A percentile compares a stretch with the other conserved stretches of the same genome.
Conservation (phyloP, 1,140 invertebrate genomes). For the Hyles euphorbiae region DNA sequence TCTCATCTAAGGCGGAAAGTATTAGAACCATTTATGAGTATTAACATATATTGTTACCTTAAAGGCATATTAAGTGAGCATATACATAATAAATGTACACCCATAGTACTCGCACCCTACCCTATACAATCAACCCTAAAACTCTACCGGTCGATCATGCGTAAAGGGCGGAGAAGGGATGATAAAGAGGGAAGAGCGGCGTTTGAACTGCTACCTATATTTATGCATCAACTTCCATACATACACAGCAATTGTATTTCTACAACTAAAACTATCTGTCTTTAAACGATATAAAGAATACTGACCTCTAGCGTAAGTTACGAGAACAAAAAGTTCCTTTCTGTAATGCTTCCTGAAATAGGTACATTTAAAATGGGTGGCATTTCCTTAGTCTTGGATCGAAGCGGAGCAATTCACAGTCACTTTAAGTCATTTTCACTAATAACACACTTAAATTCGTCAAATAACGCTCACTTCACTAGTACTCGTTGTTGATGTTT, state of each 20-base stretch:
- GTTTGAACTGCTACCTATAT: slow-evolving; percentile 54
- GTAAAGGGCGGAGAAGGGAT: slow-evolving; percentile 73
- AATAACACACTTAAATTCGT: slow-evolving; percentile 40
- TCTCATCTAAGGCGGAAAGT: too few relatives aligned
- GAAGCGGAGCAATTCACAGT: slow-evolving; percentile 53
- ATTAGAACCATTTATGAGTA: too few relatives aligned
- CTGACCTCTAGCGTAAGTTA: slow-evolving; percentile 73
- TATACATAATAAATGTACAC: slow-evolving; percentile 15
- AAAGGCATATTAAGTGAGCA: neutral
- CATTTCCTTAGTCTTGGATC: slow-evolving; percentile 64
- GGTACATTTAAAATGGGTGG: slow-evolving; percentile 53
- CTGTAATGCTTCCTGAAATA: slow-evolving; percentile 73
- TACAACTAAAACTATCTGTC: slow-evolving; percentile 8
- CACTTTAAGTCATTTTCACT: slow-evolving; percentile 49
- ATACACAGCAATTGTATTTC: slow-evolving; percentile 2
- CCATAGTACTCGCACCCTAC: slow-evolving; percentile 57
- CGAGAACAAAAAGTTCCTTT: slow-evolving; percentile 68
- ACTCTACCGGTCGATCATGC: slow-evolving; percentile 71
- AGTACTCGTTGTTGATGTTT: slow-evolving; percentile 34
- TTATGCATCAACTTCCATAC: slow-evolving; percentile 20
- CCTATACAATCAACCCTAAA: slow-evolving; percentile 60
- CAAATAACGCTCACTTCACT: slow-evolving; percentile 39
- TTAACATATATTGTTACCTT: neutral
- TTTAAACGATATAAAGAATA: slow-evolving; percentile 31
- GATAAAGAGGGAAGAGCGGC: slow-evolving; percentile 65